Conservation (phyloP, 1,140 invertebrate species). For the Sipha flava region DNA sequence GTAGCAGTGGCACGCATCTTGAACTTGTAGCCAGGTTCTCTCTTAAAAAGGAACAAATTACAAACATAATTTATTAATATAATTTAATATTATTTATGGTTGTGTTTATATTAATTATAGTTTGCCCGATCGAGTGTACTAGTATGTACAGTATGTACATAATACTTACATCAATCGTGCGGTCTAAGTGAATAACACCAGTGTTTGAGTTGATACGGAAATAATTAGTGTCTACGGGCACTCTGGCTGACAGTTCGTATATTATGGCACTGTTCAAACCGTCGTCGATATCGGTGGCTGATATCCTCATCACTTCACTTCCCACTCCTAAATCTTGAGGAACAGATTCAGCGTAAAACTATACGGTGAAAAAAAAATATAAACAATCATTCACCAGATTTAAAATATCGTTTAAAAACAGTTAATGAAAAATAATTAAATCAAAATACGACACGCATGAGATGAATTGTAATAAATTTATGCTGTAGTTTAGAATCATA, state of each 20-base stretch:
- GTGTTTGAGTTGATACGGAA: slow-evolving; percentile 68
- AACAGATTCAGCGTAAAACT: slow-evolving; percentile 65
- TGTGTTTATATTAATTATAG: no score
- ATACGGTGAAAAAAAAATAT: slow-evolving; percentile 35
- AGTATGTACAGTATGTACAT: neutral
- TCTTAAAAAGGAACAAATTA: slow-evolving; percentile 48
- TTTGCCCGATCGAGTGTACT: no score
- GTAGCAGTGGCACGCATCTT: slow-evolving; percentile 62
- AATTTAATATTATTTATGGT: no score
- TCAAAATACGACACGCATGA: neutral
- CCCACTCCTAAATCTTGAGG: slow-evolving; percentile 59
- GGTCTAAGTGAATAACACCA: slow-evolving; percentile 65
- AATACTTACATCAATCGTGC: slow-evolving; percentile 58
- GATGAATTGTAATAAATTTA: no score
- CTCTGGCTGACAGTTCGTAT: slow-evolving; percentile 52
- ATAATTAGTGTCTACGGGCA: slow-evolving; percentile 52
- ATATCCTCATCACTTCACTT: slow-evolving; percentile 75
- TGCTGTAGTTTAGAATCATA: no score
- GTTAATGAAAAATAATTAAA: neutral
- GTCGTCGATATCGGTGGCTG: slow-evolving; percentile 79
- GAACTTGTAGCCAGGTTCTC: slow-evolving; percentile 58
- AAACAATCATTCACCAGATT: neutral
- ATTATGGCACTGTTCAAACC: slow-evolving; percentile 70
- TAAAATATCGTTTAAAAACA: neutral
- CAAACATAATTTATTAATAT: neutral